phyloP scores from a whole-genome alignment of 2,113 vertebrate species.

The Mirza zaza region DNA sequence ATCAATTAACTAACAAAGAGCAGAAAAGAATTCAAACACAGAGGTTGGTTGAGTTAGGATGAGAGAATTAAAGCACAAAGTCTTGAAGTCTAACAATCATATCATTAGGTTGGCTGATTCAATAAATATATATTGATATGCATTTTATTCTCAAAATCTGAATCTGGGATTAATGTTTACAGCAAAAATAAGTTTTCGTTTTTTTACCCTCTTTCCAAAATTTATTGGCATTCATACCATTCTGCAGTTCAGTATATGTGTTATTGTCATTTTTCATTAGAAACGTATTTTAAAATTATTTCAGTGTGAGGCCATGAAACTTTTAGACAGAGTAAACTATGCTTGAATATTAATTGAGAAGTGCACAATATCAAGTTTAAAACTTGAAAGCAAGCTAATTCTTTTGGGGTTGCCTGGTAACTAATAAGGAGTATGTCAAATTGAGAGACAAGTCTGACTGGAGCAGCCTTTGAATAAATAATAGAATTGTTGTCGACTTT shows the following conservation, averaged over 20 bases:
- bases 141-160: not conserved
- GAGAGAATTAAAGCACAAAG: not conserved
- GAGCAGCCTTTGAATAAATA: constrained; percentile 57
- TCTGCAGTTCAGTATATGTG: not conserved
- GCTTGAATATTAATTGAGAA: constrained; percentile 56
- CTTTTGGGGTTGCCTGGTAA: constrained; percentile 63
- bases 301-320: not conserved
- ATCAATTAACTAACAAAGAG: not conserved
- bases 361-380: constrained; percentile 46
- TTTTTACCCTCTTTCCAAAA: not conserved
- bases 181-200: not conserved
- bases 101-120: not conserved
- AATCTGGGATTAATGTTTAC: not conserved
- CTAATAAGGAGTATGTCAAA: constrained; percentile 60
- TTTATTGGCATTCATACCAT: not conserved
- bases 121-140: not conserved
- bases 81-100: not conserved
- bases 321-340: constrained; percentile 62
- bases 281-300: constrained; percentile 36
- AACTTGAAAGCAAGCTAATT: constrained; percentile 60
- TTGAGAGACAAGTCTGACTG: constrained; percentile 51
- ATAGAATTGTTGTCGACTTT: constrained; percentile 65
- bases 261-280: not conserved
- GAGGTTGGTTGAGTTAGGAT: not conserved
- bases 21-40: not conserved